Evolutionary conservation across 2,113 vertebrate species (phyloP), one percentile per base, ranked within the genome.

Genomic region (Polyodon spathula): DNA sequence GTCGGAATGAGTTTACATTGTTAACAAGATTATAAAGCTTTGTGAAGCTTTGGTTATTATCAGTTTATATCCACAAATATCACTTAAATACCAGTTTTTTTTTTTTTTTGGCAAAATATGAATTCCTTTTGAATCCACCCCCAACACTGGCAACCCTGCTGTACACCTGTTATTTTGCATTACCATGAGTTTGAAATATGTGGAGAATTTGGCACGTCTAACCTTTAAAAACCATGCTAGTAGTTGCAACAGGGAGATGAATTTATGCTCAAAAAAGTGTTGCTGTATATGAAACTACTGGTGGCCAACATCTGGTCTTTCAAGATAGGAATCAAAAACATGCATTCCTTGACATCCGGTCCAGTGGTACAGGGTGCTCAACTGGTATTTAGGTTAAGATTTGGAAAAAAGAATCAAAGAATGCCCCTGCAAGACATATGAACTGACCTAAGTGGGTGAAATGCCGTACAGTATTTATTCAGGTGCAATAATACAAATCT

Each of bases 401-500:
- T 70, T 63, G 14, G 67, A 62, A 60, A 72, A 72, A 71, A 75
- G 58, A 63, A 51, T 66, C 9, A 9, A 66, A 55, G 67, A 69
- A 66, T 58, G 60, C 56, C 69, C 63, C 58, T 57, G 37, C 59
- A 69, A 69, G 79, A 80, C 72, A 56, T 72, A 73, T 69, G 76
- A 56, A 0, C 66, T 69, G 79, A 84, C 81, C 85, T 78, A 79
- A 68, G 65, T 54, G 80, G 81, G 78, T 83, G 85, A 91, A 87
- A 87, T 73, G 78, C 72, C 75, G 75, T 81, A 76, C 82, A 63
- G 68, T 95, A 84, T 97, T 95, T 93, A 82, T 88, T 93, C 92
- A 95, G 93, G 91, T 95, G 92, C 86, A 89, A 88, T 85, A 92
- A 87, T 71, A 92, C 84, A 87, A 84, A 86, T 81, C 79, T 74